Percentiles rank a stretch among this genome's conserved stretches.
These are phyloP conservation scores for Platerodrilus igneus DNA, from an alignment of 2,888 invertebrate genomes.

Conservation along the genomic window DNA sequence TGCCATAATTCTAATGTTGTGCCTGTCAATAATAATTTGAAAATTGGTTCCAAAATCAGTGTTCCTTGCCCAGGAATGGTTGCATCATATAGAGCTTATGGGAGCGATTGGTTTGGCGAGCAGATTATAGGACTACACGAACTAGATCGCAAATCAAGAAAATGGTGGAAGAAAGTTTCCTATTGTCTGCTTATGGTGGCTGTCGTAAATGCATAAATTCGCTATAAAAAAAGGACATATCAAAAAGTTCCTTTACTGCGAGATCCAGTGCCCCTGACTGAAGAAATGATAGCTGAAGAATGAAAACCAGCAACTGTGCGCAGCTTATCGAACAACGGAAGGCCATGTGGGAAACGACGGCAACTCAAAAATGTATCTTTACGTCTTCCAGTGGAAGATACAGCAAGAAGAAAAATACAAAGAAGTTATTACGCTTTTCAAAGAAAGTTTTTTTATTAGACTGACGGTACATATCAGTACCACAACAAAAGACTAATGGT, in stretches of 20 bases:
- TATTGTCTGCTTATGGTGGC: slow-evolving; percentile 31
- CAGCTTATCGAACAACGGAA: slow-evolving; percentile 1
- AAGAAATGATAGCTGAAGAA: slow-evolving; percentile 10
- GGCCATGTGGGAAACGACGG: too few species aligned
- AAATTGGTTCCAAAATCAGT: slow-evolving; percentile 31
- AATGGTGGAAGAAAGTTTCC: slow-evolving; percentile 36
- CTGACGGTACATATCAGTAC: too few species aligned
- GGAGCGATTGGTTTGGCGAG: slow-evolving; percentile 34
- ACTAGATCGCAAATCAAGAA: slow-evolving; percentile 27
- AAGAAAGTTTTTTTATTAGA: too few species aligned
- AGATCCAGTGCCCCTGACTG: slow-evolving; percentile 11
- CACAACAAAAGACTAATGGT: too few species aligned
- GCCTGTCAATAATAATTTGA: slow-evolving; percentile 25
- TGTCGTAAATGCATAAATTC: slow-evolving; percentile 21
- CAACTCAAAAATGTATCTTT: slow-evolving; percentile 11
- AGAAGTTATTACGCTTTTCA: too few species aligned
- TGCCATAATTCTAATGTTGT: slow-evolving; percentile 27
- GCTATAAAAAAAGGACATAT: too few species aligned
- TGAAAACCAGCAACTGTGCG: slow-evolving; percentile 7
- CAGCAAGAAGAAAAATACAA: slow-evolving; percentile 6
- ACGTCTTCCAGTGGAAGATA: slow-evolving; percentile 12
- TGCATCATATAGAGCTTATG: slow-evolving; percentile 30
- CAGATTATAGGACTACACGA: slow-evolving; percentile 32
- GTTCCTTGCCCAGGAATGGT: slow-evolving; percentile 27
- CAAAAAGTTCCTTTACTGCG: too few species aligned